These are phyloP conservation scores for Isotomurus palustris DNA, from an alignment of 2,888 invertebrate species.

Conservation along the genomic window DNA sequence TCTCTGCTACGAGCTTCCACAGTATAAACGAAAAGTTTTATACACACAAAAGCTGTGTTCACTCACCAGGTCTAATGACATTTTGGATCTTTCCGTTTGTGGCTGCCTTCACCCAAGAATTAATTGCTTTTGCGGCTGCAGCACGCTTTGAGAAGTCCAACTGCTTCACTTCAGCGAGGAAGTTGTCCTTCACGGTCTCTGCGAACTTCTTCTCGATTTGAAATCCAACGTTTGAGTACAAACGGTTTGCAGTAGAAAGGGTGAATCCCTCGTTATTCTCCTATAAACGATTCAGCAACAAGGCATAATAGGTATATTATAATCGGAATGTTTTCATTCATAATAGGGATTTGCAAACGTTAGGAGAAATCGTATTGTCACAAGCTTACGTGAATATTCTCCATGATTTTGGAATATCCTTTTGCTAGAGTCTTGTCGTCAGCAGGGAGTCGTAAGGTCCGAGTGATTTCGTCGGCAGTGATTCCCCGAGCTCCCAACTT, in stretches of 20 bases:
- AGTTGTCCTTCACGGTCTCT: constrained; percentile 58
- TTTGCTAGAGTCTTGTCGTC: constrained; percentile 23
- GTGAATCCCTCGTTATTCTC: background rate
- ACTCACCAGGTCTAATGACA: constrained; percentile 55
- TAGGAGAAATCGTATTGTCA: no score
- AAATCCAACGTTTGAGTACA: constrained; percentile 57
- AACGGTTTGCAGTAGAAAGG: constrained; percentile 59
- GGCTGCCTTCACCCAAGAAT: constrained; percentile 72
- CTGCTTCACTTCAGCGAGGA: constrained; percentile 60
- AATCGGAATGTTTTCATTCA: background rate
- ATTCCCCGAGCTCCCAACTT: constrained; percentile 32
- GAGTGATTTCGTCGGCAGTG: constrained; percentile 26
- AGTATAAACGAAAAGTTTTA: background rate
- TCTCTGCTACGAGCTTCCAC: no score
- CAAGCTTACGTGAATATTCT: constrained; percentile 33
- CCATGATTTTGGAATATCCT: constrained; percentile 32
- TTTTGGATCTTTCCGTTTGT: constrained; percentile 78
- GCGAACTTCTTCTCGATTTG: constrained; percentile 56
- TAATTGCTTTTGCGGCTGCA: constrained; percentile 61
- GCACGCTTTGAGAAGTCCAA: constrained; percentile 59
- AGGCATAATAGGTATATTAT: no score
- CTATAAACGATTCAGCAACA: no score
- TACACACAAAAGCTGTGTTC: background rate
- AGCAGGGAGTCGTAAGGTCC: background rate
- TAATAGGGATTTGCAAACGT: no score